A percentile compares a stretch with the other conserved stretches of the same genome.
Evolutionary conservation across 2,113 vertebrate genomes (phyloP).

Genomic region (Desmodus rotundus): DNA sequence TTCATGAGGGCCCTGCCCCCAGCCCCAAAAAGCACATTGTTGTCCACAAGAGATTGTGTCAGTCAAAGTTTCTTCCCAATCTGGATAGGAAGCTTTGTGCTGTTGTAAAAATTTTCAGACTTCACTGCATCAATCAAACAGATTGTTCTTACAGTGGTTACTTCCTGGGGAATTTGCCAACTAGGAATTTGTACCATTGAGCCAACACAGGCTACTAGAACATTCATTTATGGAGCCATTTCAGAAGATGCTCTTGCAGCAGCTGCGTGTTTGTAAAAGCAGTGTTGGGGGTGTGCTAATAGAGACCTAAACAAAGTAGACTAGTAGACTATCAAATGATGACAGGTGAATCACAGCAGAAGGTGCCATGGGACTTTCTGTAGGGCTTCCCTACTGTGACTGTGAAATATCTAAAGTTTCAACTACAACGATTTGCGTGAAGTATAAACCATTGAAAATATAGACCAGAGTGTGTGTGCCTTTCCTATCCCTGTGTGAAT

Average conservation of each 20-base stretch:
- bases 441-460: neutral
- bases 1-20: neutral
- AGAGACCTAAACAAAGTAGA: neutral
- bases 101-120: neutral
- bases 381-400: neutral
- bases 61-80: neutral
- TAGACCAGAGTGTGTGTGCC: neutral
- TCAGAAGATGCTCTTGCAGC: neutral
- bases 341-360: constrained; percentile 34
- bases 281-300: neutral
- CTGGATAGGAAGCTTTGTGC: neutral
- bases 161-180: neutral
- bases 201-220: neutral
- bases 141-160: neutral
- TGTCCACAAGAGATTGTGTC: neutral
- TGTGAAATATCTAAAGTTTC: neutral
- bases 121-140: constrained; percentile 3
- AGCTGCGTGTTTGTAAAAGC: constrained; percentile 35
- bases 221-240: constrained; percentile 22
- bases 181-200: neutral
- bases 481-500: neutral
- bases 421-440: neutral
- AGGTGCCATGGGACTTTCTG: neutral
- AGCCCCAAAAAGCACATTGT: neutral
- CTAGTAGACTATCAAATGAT: constrained; percentile 29